A percentile compares a stretch with the other conserved stretches of the same genome.
phyloP scores from a whole-genome alignment of 2,113 vertebrate species.

The Colaptes auratus region DNA sequence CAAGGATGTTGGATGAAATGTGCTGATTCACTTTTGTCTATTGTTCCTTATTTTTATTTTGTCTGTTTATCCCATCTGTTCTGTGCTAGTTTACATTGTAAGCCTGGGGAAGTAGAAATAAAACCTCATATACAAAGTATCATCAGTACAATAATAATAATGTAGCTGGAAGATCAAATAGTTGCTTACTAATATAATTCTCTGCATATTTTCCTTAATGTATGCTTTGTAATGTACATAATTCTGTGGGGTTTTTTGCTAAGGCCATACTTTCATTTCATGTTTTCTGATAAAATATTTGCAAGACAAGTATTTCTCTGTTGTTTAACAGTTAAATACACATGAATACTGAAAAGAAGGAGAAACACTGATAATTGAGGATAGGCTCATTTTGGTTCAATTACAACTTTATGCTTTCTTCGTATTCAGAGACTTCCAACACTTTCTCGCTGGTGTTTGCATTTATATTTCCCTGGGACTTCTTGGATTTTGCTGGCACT shows the following conservation, averaged over 20 bases:
- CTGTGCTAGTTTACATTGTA: background rate
- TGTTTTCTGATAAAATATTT: constrained; percentile 1
- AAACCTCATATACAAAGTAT: background rate
- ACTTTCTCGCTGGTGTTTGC: background rate
- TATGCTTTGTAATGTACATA: background rate
- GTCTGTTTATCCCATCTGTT: background rate
- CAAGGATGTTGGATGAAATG: background rate
- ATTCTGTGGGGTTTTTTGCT: background rate
- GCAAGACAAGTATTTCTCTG: background rate
- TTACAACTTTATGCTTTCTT: background rate
- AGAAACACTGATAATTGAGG: background rate
- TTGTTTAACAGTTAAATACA: background rate
- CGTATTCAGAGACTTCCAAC: background rate
- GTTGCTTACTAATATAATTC: background rate
- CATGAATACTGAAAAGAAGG: background rate
- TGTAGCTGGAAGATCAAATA: background rate
- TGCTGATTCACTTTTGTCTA: background rate
- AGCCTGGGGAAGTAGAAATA: background rate
- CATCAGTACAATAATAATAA: background rate
- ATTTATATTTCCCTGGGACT: background rate
- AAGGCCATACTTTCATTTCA: background rate
- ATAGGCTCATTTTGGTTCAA: background rate
- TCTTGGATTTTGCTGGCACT: background rate
- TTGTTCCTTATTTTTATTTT: background rate
- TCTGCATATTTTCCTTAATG: background rate